Conservation (phyloP, 2,797 vertebrate species). For the Mionectes olivaceus region DNA sequence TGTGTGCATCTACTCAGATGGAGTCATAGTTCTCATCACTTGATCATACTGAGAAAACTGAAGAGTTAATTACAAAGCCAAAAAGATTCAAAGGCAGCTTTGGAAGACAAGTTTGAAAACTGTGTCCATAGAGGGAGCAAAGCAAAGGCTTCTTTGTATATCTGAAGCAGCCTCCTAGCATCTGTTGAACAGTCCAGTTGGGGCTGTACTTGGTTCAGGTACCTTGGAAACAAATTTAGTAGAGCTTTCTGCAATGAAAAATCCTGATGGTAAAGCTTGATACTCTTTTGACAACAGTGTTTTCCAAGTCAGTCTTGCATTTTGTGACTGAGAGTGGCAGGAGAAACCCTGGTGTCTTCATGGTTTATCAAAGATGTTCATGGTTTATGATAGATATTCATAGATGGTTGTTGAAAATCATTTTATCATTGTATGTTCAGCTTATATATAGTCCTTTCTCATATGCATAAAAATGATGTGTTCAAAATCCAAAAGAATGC, state of each 20-base stretch:
- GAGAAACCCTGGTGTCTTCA: background rate
- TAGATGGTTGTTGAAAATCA: background rate
- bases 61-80: background rate
- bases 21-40: background rate
- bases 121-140: background rate
- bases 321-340: background rate
- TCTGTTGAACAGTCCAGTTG: background rate
- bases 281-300: background rate
- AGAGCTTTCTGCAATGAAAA: background rate
- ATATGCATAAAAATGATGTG: background rate
- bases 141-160: background rate
- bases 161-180: background rate
- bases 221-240: background rate
- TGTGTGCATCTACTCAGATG: background rate
- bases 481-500: background rate
- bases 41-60: background rate
- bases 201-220: background rate
- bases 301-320: background rate
- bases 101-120: background rate
- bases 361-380: background rate
- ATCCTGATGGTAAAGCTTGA: background rate
- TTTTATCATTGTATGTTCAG: background rate
- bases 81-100: background rate
- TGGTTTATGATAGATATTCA: background rate
- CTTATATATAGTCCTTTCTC: background rate